Percentiles rank a stretch among this genome's conserved stretches.
These are phyloP conservation scores for Corythornis leucogaster DNA, from an alignment of 2,797 vertebrate species.

Conservation along the genomic window DNA sequence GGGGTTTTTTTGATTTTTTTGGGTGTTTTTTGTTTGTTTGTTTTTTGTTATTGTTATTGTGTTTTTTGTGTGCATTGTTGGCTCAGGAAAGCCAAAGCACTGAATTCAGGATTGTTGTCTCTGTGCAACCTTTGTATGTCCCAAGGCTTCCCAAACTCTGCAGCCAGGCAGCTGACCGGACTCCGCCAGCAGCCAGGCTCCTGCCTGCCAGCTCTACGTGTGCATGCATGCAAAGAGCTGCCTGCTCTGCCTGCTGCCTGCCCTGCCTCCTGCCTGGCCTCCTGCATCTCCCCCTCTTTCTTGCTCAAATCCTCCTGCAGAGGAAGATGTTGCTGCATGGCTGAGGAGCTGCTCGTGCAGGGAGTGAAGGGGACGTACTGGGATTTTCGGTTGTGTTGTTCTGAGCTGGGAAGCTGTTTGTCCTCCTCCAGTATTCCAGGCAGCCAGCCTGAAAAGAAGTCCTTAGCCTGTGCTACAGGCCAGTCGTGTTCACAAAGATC, in stretches of 20 bases:
- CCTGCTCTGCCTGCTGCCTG: neutral
- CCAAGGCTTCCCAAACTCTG: neutral
- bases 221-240: neutral
- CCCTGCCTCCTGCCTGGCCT: neutral
- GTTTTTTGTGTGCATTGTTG: neutral
- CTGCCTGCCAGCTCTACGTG: neutral
- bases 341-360: neutral
- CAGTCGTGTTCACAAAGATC: neutral
- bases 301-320: neutral
- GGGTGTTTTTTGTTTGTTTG: too few species aligned
- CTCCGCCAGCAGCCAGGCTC: neutral
- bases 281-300: neutral
- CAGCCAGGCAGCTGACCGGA: neutral
- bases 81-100: neutral
- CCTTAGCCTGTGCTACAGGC: neutral
- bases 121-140: neutral
- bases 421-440: constrained; percentile 7
- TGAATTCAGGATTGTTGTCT: neutral
- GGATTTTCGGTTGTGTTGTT: neutral
- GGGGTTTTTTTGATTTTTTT: neutral
- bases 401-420: constrained; percentile 12
- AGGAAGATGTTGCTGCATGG: neutral
- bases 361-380: neutral
- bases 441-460: constrained; percentile 35
- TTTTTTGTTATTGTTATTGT: too few species aligned